Evolutionary conservation across 2,797 vertebrate genomes (phyloP), one percentile per base, ranked within the genome.

Genomic region (Chelonia mydas): DNA sequence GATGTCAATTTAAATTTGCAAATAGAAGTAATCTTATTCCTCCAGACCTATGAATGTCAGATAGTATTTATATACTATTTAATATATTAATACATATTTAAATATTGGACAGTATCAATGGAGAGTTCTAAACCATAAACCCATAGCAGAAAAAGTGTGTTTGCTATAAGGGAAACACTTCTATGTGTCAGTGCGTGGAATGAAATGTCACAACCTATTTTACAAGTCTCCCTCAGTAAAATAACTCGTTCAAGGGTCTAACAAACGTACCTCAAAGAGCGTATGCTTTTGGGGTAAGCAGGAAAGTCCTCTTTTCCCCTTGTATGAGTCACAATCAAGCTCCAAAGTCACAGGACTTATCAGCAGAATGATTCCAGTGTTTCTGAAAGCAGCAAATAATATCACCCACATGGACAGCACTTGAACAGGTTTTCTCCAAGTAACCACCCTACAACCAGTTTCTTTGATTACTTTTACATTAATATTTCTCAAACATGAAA

Each of bases 31-130:
- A 3, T 84, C 19, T 0, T 0, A 0, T 15, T 2, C 4, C 33
- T 51, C 41, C 51, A 87, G 61, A 80, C 15, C 28, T 3, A 17
- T 0, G 0, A 31, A 17, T 2, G 78, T 47, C 59, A 85, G 61
- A 86, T 31, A 7, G 1, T 10, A 41, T 7, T 11, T 53, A 31
- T 27, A 72, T 50, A 21, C 5, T 76, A 2, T 5, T 0, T 6
- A 86, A 7, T 0, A 19, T 21, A 49, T 49, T 31, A n/a, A 2
- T 49, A 9, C 1, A 1, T 3, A 31, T 33, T 5, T 5, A 21
- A 3, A 0, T 0, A 5, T 1, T 28, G 2, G 45, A 53, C 53
- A 31, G 1, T 2, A 3, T 5, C 72, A 53, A 27, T 54, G 54
- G 28, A 55, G 31, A 78, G 27, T 68, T 53, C 3, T 51, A 23